Evolutionary conservation across 2,797 vertebrate species (phyloP), one percentile per base, ranked within the genome.

Genomic region (Lepilemur septentrionalis): DNA sequence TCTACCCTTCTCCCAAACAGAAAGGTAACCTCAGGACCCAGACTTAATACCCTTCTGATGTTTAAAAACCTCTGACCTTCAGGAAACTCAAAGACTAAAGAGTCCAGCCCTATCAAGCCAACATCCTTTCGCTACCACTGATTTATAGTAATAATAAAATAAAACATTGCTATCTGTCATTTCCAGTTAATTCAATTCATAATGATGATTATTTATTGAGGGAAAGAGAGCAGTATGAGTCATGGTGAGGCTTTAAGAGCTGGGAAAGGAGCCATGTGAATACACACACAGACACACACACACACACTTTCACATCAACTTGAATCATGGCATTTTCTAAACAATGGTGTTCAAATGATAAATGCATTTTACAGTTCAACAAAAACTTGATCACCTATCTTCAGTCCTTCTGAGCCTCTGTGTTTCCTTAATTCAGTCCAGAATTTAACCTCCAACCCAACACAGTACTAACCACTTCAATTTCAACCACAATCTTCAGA

Each of bases 121-220:
- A 81, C 46, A 61, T 80, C 48, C 52, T 86, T 95, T 89, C 41
- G 59, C 59, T 91, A 89, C 52, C 32, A 61, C n/a, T 67, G 70
- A 89, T 83, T 91, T 75, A 95, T 48, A 83, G 32, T 83, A 89
- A 87, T 86, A 79, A 95, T 59, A 75, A 91, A 94, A 92, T 90
- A 79, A 94, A 96, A 84, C 63, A 73, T 23, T 89, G 28, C 8
- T 89, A 32, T 82, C 65, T 72, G 75, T 88, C 79, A 76, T 89
- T 97, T 97, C 70, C 87, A 93, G 35, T 94, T 83, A 91, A 86
- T 91, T 96, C 75, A 85, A n/a, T 32, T 52, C 28, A 80, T 76
- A 65, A 80, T 87, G 43, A 41, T 86, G 17, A 85, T 73, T 90
- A 78, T 70, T 75, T 89, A 2, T 84, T 86, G 35, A 55, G 30